Conservation (phyloP, 1,140 invertebrate species). For the Plodia interpunctella region DNA sequence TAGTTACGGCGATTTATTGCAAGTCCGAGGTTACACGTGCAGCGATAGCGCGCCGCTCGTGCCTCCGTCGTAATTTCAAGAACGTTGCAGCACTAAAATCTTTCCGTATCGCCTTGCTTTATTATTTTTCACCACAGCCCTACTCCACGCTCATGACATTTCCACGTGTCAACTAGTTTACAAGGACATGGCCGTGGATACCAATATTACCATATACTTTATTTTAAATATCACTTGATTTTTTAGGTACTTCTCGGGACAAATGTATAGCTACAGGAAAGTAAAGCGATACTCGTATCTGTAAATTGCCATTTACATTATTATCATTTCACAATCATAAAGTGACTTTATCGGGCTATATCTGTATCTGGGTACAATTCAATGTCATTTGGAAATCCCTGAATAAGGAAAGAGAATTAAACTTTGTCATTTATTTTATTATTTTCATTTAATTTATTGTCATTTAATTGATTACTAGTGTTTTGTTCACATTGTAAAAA, state of each 20-base stretch:
- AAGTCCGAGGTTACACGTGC: slow-evolving; percentile 51
- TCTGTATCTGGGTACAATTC: not conserved
- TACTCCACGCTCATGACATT: slow-evolving; percentile 4
- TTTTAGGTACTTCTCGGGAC: not conserved
- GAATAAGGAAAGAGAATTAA: not conserved
- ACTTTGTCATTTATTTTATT: not conserved
- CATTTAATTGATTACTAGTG: too few relatives aligned
- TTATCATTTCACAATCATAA: not conserved
- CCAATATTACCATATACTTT: not conserved
- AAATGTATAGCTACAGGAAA: not conserved
- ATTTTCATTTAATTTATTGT: too few relatives aligned
- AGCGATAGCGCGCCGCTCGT: slow-evolving; percentile 40
- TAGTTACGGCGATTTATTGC: slow-evolving; percentile 29
- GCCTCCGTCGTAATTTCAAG: slow-evolving; percentile 24
- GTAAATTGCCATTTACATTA: not conserved
- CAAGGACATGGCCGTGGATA: not conserved
- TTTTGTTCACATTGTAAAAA: too few relatives aligned
- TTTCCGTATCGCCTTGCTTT: slow-evolving; percentile 34
- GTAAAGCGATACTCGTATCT: slow-evolving; percentile 1
- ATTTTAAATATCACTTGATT: not conserved
- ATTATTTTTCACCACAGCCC: slow-evolving; percentile 8
- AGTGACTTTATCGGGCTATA: not conserved
- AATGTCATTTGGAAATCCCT: not conserved
- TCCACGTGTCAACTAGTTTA: not conserved
- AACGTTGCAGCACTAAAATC: slow-evolving; percentile 21